Base-by-base conservation (phyloP, 2,888 invertebrate species). In the Nesidiocoris tenuis region DNA sequence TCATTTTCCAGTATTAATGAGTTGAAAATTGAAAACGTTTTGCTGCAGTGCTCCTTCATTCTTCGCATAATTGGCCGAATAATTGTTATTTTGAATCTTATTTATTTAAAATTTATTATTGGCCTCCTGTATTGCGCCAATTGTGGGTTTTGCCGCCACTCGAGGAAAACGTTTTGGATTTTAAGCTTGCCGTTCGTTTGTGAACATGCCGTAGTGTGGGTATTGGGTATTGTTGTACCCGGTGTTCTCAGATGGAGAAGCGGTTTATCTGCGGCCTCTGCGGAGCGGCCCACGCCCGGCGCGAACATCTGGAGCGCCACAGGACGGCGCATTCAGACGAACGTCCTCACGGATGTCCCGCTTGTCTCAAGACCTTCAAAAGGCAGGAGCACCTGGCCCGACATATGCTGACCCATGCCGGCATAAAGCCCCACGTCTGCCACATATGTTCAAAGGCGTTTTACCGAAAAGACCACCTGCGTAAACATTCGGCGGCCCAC, bases 351-450 rank as follows among this genome's bases (percentile, higher is more conserved):
- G 77, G 78, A 2, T 80, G 81, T 59, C 79, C 79, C 1, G 80
- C 79, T 54, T 81, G 81, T 23, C 80, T 80, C 1, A 82, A 82
- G 76, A 81, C 80, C 39, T 82, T 82, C 80, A 86, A 86, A 76
- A 83, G 86, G 25, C 86, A 86, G 77, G 86, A 87, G 77, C 86
- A 86, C 79, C 82, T 86, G 16, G 85, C 86, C 0, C 83, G 86
- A 56, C 87, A 87, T 79, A 84, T 83, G 63, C 84, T 85, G 1
- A 86, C 85, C 68, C 87, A 87, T 78, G 85, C 86, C 0, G 86
- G 86, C 2, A 84, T 85, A 79, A 86, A 86, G 77, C 85, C 85
- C 66, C 80, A 81, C 71, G 79, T 80, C 19, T 81, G 81, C 75
- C 81, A 81, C 5, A 84, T 85, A 24, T 87, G 87, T 79, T 83